Evolutionary conservation across 2,888 invertebrate species (phyloP), one percentile per base, ranked within the genome.

Genomic region (Dioctria linearis): DNA sequence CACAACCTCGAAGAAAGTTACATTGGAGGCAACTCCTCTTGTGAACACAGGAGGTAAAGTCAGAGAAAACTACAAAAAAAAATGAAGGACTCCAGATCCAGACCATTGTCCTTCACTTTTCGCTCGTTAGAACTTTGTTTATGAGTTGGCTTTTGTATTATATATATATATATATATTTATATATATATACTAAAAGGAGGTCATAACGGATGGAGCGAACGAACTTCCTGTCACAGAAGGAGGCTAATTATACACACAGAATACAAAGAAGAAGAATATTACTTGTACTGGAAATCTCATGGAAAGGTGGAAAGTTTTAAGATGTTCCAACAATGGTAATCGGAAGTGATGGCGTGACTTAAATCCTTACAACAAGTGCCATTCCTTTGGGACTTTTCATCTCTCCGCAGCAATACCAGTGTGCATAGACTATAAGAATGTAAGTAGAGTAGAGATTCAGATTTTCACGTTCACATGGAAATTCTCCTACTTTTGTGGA

Each of bases 321-420:
- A 73, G 73, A 73, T 73, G 73, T 42, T 73, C 57, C 40, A 73
- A 73, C 13, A 73, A 73, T 57, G 57, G 73, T 73, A 73, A 73
- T 73, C 73, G 57, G 73, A 73, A 73, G 57, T 73, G 57, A 73
- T 73, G 59, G 73, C 73, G 59, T 73, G 73, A 73, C 73, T 73
- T 57, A 73, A 73, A 73, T 73, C 73, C 73, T 73, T 57, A 73
- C 59, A 73, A 61, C 39, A 61, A 73, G 59, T 73, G 73, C 57
- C 73, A 73, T 54, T 73, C 25, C 13, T 8, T 25, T 13, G 42
- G 51, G 43, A n/a, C 39, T 69, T 37, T 51, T 69, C 37, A 61
- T 61, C 39, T 25, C 25, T 25, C 25, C 25, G 25, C 25, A 25
- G 25, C 25, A 25, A 25, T 25, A 25, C 25, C 61, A 61, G 61